These are phyloP conservation scores for Protophormia terraenovae DNA, from an alignment of 2,888 invertebrate genomes.

Conservation along the genomic window DNA sequence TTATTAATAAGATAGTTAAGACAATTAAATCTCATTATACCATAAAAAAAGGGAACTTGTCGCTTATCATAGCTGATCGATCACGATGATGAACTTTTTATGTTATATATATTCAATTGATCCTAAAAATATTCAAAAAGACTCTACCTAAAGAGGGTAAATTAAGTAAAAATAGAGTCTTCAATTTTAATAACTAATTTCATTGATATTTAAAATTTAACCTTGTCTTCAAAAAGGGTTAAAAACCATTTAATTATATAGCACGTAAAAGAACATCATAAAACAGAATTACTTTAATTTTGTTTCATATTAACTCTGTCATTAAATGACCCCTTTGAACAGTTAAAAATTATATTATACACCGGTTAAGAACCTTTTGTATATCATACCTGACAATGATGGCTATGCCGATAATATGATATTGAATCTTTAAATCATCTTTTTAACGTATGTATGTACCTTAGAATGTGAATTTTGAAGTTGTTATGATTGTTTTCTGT, in stretches of 20 bases:
- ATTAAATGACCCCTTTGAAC: conserved; percentile 52
- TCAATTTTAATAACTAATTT: too few species aligned
- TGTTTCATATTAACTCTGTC: conserved; percentile 24
- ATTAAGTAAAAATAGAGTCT: too few species aligned
- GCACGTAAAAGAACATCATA: conserved; percentile 29
- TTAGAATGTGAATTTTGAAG: conserved; percentile 69
- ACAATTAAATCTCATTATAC: too few species aligned
- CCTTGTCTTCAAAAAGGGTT: background rate
- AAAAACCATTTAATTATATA: conserved; percentile 38
- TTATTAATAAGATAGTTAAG: too few species aligned
- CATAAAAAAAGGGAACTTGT: too few species aligned
- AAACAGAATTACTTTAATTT: conserved; percentile 32
- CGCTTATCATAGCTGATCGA: too few species aligned
- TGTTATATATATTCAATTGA: too few species aligned
- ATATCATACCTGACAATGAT: background rate
- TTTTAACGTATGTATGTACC: conserved; percentile 25
- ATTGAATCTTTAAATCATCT: conserved; percentile 6
- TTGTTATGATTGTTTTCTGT: conserved; percentile 12
- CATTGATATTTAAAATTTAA: background rate
- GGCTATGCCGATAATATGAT: conserved; percentile 31
- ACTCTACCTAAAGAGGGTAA: too few species aligned
- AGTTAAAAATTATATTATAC: background rate
- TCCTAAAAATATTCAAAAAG: too few species aligned
- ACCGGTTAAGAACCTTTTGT: too few species aligned
- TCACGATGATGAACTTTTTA: too few species aligned